Evolutionary conservation across 2,888 invertebrate genomes (phyloP).

Genomic region (Dusona sp.): DNA sequence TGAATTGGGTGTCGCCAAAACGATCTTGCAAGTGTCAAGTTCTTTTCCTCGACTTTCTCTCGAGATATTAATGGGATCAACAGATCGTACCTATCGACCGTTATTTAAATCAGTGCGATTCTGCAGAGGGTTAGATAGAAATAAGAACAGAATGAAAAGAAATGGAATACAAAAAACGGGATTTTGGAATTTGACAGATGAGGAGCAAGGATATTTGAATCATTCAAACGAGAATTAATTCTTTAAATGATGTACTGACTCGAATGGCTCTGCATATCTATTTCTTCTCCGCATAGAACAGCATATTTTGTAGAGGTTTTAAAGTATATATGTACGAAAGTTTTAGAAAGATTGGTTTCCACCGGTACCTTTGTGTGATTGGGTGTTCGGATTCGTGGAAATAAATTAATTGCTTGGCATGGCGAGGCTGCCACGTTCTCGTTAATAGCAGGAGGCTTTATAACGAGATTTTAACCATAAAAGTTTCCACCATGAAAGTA

Average conservation of each 20-base stretch:
- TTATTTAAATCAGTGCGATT: conserved; percentile 57
- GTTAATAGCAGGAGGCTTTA: background rate
- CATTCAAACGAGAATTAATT: background rate
- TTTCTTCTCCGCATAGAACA: background rate
- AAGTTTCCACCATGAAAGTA: conserved; percentile 46
- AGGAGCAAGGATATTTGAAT: background rate
- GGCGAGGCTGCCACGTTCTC: background rate
- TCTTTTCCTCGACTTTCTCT: conserved; percentile 53
- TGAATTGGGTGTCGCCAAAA: conserved; percentile 63
- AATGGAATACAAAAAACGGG: conserved; percentile 29
- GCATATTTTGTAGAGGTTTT: background rate
- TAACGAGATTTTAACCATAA: conserved; percentile 65
- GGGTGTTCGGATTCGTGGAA: background rate
- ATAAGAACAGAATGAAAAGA: conserved; percentile 1
- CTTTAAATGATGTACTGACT: background rate
- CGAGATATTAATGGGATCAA: conserved; percentile 57
- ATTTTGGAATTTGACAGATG: background rate
- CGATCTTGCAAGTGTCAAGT: conserved; percentile 57
- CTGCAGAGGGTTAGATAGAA: conserved; percentile 20
- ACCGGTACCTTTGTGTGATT: background rate
- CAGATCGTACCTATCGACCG: conserved; percentile 66
- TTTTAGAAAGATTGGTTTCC: background rate
- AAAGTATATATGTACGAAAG: background rate
- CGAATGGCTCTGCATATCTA: background rate
- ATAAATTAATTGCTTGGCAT: conserved; percentile 6